Conservation (phyloP, 2,113 vertebrate species). For the Gallinago jamesoni region DNA sequence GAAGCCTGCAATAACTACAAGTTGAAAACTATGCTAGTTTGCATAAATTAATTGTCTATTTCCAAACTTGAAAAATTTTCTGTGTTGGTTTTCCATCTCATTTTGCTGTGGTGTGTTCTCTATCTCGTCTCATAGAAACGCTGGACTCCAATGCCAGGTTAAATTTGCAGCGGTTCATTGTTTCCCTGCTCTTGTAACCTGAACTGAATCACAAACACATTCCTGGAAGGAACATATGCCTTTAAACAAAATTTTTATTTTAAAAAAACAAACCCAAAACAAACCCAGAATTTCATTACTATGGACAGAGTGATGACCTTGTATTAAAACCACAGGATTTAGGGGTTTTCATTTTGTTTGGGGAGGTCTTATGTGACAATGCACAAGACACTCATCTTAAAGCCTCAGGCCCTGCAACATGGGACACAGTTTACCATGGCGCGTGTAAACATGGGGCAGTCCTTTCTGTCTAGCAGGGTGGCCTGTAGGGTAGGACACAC, state of each 20-base stretch:
- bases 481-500: not conserved
- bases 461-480: not conserved
- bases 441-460: not conserved
- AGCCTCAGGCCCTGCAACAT: not conserved
- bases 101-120: not conserved
- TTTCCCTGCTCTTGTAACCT: not conserved
- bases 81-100: not conserved
- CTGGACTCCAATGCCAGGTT: not conserved
- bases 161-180: not conserved
- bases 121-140: accelerated
- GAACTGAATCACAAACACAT: not conserved
- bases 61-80: not conserved
- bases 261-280: not conserved
- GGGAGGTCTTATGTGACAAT: not conserved
- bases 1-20: not conserved
- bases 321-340: not conserved
- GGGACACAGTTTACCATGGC: not conserved
- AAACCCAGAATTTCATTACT: not conserved
- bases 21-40: not conserved
- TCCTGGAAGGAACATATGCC: not conserved
- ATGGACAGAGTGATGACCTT: not conserved
- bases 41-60: not conserved
- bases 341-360: not conserved
- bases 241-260: not conserved
- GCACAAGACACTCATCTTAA: not conserved